Conservation (phyloP, 2,797 vertebrate genomes). For the Chlorospingus flavigularis region DNA sequence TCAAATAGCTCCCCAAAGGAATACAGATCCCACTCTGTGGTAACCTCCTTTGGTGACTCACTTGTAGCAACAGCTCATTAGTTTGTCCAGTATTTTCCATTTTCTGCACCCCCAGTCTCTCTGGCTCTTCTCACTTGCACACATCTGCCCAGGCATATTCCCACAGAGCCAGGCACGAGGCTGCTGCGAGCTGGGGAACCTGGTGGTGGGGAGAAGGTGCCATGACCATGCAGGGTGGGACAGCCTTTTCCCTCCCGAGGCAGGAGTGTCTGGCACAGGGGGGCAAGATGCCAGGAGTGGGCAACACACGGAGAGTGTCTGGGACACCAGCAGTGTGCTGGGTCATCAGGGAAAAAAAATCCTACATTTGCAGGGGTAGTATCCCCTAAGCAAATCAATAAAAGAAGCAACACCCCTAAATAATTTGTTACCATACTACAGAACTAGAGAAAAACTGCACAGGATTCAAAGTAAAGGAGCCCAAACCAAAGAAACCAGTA, state of each 20-base stretch:
- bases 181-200: background rate
- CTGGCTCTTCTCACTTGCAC: background rate
- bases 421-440: background rate
- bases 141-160: background rate
- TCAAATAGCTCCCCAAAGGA: background rate
- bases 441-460: background rate
- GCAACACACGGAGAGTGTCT: background rate
- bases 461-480: background rate
- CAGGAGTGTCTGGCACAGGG: background rate
- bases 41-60: background rate
- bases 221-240: background rate
- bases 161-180: background rate
- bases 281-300: background rate
- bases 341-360: background rate
- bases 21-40: background rate
- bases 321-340: fast-evolving
- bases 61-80: background rate
- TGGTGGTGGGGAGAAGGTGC: background rate
- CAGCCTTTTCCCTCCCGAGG: background rate
- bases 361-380: background rate
- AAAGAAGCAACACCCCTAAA: background rate
- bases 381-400: background rate
- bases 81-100: background rate
- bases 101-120: background rate
- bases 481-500: background rate